A percentile compares a stretch with the other conserved stretches of the same genome.
Evolutionary conservation across 2,888 invertebrate species (phyloP).

Genomic region (Sipunculus nudus): DNA sequence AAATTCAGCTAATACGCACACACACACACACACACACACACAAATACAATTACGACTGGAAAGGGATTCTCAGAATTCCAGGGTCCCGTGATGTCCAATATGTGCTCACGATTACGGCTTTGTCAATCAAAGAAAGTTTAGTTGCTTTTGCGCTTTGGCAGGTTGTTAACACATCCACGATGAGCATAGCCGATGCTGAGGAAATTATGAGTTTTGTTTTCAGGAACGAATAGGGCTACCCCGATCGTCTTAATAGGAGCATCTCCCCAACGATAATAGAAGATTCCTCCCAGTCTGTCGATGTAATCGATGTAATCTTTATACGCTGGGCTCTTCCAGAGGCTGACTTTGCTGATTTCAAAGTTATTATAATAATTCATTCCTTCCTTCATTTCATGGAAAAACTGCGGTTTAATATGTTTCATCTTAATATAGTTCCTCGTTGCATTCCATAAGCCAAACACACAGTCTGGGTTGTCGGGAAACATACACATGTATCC

Average conservation of each 20-base stretch:
- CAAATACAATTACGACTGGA: too few species aligned
- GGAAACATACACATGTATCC: slow-evolving; percentile 31
- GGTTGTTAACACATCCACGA: too few species aligned
- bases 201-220: slow-evolving; percentile 21
- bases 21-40: too few species aligned
- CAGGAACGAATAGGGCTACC: slow-evolving; percentile 31
- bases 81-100: too few species aligned
- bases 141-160: too few species aligned
- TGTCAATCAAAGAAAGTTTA: too few species aligned
- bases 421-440: slow-evolving; percentile 15
- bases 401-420: slow-evolving; percentile 18
- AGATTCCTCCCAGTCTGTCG: slow-evolving; percentile 38
- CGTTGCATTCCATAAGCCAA: slow-evolving; percentile 34
- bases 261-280: slow-evolving; percentile 40
- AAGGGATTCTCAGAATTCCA: too few species aligned
- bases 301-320: slow-evolving; percentile 30
- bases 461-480: slow-evolving; percentile 21
- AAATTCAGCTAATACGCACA: too few species aligned
- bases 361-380: slow-evolving; percentile 40
- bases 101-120: too few species aligned
- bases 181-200: slow-evolving; percentile 30
- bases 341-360: slow-evolving; percentile 28
- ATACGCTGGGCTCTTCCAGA: slow-evolving; percentile 31
- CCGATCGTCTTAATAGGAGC: slow-evolving; percentile 40
- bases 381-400: slow-evolving; percentile 23